Percentiles rank a stretch among this genome's conserved stretches.
Evolutionary conservation across 2,797 vertebrate genomes (phyloP).

Genomic region (Anabas testudineus): DNA sequence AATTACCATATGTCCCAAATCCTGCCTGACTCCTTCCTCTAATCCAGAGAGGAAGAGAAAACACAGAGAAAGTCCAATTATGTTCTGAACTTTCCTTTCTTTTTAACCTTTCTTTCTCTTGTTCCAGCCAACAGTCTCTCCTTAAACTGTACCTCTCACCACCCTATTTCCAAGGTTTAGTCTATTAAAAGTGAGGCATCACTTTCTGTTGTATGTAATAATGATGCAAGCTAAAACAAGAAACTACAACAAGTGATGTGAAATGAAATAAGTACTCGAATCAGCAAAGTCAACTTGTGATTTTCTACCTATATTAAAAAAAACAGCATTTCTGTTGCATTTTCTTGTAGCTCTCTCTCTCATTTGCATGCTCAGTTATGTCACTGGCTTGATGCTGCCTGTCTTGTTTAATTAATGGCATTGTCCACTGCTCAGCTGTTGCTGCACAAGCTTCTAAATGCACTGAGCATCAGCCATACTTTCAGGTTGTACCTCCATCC

Average conservation of each 20-base stretch:
- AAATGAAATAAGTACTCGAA: neutral
- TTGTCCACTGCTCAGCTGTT: neutral
- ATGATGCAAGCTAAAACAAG: neutral
- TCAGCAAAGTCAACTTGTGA: neutral
- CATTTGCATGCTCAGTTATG: constrained; percentile 7
- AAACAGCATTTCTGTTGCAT: neutral
- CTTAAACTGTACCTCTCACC: neutral
- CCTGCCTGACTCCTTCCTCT: constrained; percentile 57
- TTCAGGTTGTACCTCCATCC: too few species aligned
- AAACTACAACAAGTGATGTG: neutral
- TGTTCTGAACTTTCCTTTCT: constrained; percentile 37
- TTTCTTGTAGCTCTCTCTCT: neutral
- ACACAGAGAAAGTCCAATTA: constrained; percentile 64
- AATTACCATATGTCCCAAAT: constrained; percentile 70
- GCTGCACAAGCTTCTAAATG: neutral
- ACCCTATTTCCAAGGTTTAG: neutral
- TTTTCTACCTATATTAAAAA: neutral
- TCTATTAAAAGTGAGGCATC: neutral
- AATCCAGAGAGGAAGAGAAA: constrained; percentile 60
- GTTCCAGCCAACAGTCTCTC: neutral
- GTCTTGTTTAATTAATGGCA: neutral
- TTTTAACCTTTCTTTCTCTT: constrained; percentile 18
- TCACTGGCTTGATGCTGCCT: neutral
- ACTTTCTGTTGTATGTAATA: neutral
- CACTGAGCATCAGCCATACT: neutral